Base-by-base conservation (phyloP, 2,113 vertebrate species). In the Psettodes erumei region DNA sequence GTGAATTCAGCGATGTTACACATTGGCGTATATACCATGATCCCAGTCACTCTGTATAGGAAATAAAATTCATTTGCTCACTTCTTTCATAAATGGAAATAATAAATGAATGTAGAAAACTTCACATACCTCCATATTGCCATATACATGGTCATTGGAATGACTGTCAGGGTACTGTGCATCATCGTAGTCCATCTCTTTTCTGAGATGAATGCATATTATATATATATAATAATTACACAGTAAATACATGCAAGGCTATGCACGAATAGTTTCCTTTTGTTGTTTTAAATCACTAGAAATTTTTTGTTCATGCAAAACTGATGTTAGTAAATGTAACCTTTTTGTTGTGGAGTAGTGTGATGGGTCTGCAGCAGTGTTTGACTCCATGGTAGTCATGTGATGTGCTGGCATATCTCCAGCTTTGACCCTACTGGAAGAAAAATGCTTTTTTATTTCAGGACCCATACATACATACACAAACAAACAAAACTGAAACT, bases 21-120 rank as follows among this genome's bases (percentile, higher is more conserved):
- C 0, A 12, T 92, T 92, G 40, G 53, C 82, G 0, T 92, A 92
- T 37, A 90, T 32, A 4, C 73, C 45, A 2, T 89, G 84, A 53
- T 82, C 55, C 7, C 4, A 47, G 16, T 54, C 33, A 4, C 0
- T 40, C 91, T 91, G 77, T 37, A 5, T 1, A 42, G 55, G 32
- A 72, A 77, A 75, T 10, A 43, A 59, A 7, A 59, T 38, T n/a
- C 25, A 54, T 16, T 8, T 0, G 47, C 1, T 65, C 0, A 19
- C 1, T 50, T 55, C 4, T 33, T 2, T 67, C 11, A 33, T 37
- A 21, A 3, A n/a, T 51, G 10, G 3, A 67, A 56, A 30, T 19
- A 47, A 55, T 13, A 15, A 72, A 47, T 18, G 4, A 64, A 25
- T 30, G 2, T 6, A 55, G 13, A 1, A 69, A 59, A 43, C 2